phyloP scores from a whole-genome alignment of 2,888 invertebrate species.

The Caenorhabditis sinica region DNA sequence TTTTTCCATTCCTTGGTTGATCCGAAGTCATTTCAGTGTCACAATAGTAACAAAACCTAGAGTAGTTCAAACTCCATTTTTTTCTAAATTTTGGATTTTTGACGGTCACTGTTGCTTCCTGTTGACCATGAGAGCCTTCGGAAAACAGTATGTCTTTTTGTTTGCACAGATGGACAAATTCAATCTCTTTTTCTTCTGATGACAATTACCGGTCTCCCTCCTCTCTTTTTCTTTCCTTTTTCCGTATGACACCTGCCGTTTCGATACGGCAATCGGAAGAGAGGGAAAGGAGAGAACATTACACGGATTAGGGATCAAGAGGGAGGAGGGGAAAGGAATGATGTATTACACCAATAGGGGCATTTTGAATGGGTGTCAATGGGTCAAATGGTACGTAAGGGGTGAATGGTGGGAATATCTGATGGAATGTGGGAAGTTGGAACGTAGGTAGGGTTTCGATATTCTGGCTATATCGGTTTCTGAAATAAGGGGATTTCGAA shows the following conservation, averaged over 20 bases:
- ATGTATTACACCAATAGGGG: conserved; percentile 11
- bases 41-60: too few relatives aligned
- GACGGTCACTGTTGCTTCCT: conserved; percentile 10
- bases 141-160: conserved; percentile 22
- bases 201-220: conserved; percentile 38
- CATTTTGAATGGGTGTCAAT: conserved; percentile 9
- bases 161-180: conserved; percentile 50
- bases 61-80: not conserved
- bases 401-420: not conserved
- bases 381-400: not conserved
- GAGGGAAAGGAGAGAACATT: not conserved
- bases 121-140: conserved; percentile 51
- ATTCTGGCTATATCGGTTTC: too few relatives aligned
- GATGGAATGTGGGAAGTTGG: not conserved
- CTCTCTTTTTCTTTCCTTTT: not conserved
- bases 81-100: not conserved
- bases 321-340: not conserved
- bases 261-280: conserved; percentile 35
- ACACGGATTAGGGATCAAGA: conserved; percentile 9
- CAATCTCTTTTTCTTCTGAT: conserved; percentile 18
- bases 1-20: too few relatives aligned
- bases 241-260: conserved; percentile 53
- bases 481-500: too few relatives aligned
- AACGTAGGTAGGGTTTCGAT: not conserved
- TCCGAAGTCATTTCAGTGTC: too few relatives aligned